Base-by-base conservation (phyloP, 30 jellyfish, hydroid and myxozoan genomes). In the Nemopilema nomurai region DNA sequence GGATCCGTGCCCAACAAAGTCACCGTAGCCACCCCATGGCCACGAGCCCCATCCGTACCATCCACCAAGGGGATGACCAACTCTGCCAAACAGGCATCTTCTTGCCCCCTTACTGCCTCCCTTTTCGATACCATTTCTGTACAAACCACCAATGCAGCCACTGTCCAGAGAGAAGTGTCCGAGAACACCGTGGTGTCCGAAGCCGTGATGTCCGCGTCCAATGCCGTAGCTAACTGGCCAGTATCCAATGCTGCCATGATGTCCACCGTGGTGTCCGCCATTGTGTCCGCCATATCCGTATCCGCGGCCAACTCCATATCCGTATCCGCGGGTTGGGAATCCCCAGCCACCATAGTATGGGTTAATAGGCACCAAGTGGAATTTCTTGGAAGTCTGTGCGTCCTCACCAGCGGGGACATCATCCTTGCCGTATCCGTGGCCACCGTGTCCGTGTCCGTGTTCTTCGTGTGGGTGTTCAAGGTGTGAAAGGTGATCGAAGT, bases 11-110 rank as follows among this genome's bases (percentile, higher is more conserved):
- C 98, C 98, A 19, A 80, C 95, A 71, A 89, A 79, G 67, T 93
- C 97, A 27, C 98, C 98, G 67, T 82, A 88, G 4, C 89, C 96
- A 51, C 98, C 97, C 98, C 98, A 92, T 52, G 98, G 98, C 98
- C 98, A 92, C 25, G 89, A 92, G 27, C 98, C 98, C 98, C 98
- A 92, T 8, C 98, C 98, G 67, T 92, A 92, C 96, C 96, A 86
- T 53, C 98, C 98, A 32, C 98, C 98, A 20, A 92, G 82, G 31
- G 96, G 98, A 62, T 51, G 91, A 27, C 89, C 86, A 8, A 28
- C 29, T 22, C 82, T 77, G 24, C 96, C 98, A 75, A 77, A 86
- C 49, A 76, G 87, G 79, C 86, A 71, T 30, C 97, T 79, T 65
- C 90, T 57, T 32, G 72, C 67, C 23, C 78, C 28, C 62, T 57